Evolutionary conservation across 2,113 vertebrate species (phyloP).

Genomic region (Furnarius figulus): DNA sequence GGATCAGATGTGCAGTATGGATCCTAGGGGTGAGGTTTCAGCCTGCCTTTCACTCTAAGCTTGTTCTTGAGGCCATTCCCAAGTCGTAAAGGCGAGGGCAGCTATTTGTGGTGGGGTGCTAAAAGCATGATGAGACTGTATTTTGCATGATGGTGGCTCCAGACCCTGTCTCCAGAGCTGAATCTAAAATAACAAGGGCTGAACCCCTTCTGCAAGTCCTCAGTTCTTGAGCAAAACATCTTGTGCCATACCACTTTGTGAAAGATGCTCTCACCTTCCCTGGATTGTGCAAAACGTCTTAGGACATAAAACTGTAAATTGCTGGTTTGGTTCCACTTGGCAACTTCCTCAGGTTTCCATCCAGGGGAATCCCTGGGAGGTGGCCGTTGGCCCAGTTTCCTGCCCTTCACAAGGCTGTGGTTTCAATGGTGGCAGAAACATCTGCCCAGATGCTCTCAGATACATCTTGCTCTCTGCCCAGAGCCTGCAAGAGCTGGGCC

Average conservation of each 20-base stretch:
- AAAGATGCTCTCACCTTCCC: neutral
- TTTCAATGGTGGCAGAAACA: neutral
- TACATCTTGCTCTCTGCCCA: too few species aligned
- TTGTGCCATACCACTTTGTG: neutral
- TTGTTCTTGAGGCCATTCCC: neutral
- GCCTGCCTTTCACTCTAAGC: neutral
- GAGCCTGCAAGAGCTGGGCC: neutral
- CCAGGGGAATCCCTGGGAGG: neutral
- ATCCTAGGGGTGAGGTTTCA: neutral
- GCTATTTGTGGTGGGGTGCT: neutral
- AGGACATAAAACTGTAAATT: slow-evolving; percentile 23
- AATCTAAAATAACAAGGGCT: neutral
- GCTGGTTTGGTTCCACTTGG: neutral
- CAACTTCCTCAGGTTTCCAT: slow-evolving; percentile 25
- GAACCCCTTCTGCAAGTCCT: neutral
- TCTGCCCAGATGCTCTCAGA: neutral
- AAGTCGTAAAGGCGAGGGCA: neutral
- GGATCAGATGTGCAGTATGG: neutral
- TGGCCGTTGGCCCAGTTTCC: slow-evolving; percentile 28
- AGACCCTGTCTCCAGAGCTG: neutral
- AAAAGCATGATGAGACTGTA: neutral
- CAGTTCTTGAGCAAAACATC: neutral
- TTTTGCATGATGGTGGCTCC: neutral
- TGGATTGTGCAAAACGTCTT: slow-evolving; percentile 27
- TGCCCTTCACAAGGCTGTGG: slow-evolving; percentile 21